Evolutionary conservation across 2,113 vertebrate species (phyloP).

Genomic region (Dryoscopus gambensis): DNA sequence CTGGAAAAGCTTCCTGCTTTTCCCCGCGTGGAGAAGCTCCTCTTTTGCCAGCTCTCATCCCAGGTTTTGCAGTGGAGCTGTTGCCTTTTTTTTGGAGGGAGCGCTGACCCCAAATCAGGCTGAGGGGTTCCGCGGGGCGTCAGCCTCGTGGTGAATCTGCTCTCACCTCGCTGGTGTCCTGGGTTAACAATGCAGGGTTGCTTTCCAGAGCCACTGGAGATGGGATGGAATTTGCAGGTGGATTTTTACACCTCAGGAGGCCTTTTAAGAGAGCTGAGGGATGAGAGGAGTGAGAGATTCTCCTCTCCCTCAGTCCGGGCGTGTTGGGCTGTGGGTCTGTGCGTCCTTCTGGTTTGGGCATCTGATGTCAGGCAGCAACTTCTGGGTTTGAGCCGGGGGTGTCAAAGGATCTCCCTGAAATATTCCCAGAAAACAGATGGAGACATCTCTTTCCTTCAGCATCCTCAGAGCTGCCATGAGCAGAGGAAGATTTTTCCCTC

Average conservation of each 20-base stretch:
- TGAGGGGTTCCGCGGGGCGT: neutral
- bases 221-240: neutral
- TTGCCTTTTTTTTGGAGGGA: neutral
- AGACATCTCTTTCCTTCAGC: neutral
- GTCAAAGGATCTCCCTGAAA: neutral
- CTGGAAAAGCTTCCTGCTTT: neutral
- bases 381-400: neutral
- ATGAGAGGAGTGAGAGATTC: neutral
- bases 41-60: neutral
- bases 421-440: neutral
- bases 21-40: neutral
- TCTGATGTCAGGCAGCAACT: constrained; percentile 35
- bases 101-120: neutral
- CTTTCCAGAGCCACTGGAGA: neutral
- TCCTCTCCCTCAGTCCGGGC: neutral
- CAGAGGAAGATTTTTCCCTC: neutral
- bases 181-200: neutral
- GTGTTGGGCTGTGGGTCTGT: neutral
- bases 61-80: neutral
- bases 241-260: neutral
- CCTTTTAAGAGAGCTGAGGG: neutral
- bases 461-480: neutral
- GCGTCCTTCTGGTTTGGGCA: neutral
- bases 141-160: neutral
- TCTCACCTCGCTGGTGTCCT: neutral